Base-by-base conservation (phyloP, 2,888 invertebrate species). In the Melanostoma scalare region DNA sequence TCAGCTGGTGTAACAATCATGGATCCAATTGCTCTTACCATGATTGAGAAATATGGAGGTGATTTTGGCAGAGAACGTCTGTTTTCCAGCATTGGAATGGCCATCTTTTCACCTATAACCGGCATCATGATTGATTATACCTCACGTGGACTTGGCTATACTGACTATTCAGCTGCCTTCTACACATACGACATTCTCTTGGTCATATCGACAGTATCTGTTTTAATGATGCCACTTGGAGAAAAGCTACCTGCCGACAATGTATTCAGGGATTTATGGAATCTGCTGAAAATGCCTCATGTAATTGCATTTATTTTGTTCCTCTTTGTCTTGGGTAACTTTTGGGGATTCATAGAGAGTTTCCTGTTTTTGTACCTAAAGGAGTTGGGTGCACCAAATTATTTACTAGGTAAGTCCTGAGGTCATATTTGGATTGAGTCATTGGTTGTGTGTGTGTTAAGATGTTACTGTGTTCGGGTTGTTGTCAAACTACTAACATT, bases 261-360 rank as follows among this genome's bases (percentile, higher is more conserved):
- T 90, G 93, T 96, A 63, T 93, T 96, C 86, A 92, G 94, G 84
- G 96, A 96, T 91, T 92, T 96, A 87, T 92, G 94, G 81, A 94
- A 94, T 88, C 93, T 97, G 63, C 92, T 97, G 80, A 94, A 94
- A 90, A 94, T 96, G 93, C 95, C 95, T 0, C 95, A 96, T 87
- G 95, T 97, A 53, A 94, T 95, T 42, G 92, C 95, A 52, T 96
- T 97, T 88, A 95, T 97, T 88, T 92, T 95, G 87, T 95, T 96
- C 90, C 92, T 97, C 52, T 96, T 96, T 88, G 93, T 95, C 36
- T 92, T 97, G 87, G 97, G 97, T 77, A 96, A 96, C 88, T 94
- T 96, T 89, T 96, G 96, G 95, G 97, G 97, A 38, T 96, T 96
- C 90, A 96, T 97, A 72, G 97, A 97, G 90, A 96, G 96, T 65